A percentile compares a stretch with the other conserved stretches of the same genome.
These are phyloP conservation scores for Phorcus lineatus DNA, from an alignment of 2,888 invertebrate species.

Conservation along the genomic window DNA sequence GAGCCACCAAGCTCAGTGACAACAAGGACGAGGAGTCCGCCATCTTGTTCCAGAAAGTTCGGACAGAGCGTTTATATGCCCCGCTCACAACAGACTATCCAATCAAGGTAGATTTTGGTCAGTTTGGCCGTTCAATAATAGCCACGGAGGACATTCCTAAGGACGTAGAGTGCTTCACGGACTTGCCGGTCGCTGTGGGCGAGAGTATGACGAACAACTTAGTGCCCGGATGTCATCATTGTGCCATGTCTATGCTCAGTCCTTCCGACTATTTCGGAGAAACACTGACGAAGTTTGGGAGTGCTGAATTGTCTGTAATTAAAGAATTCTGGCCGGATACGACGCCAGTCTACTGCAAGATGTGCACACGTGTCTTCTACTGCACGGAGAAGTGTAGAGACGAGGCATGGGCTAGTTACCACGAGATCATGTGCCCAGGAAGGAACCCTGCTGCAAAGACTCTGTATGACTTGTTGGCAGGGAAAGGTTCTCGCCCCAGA, in stretches of 20 bases:
- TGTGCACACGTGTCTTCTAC: constrained; percentile 63
- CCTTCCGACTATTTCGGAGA: constrained; percentile 81
- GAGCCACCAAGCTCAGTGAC: constrained; percentile 55
- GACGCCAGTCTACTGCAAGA: constrained; percentile 48
- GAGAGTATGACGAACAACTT: constrained; percentile 89
- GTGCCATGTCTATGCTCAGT: constrained; percentile 91
- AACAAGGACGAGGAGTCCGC: constrained; percentile 58
- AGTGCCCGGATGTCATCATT: constrained; percentile 89
- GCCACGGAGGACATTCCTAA: constrained; percentile 81
- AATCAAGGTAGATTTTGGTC: constrained; percentile 61
- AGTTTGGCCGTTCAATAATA: constrained; percentile 87
- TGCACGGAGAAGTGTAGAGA: constrained; percentile 82
- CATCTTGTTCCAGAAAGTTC: constrained; percentile 64
- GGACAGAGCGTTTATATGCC: constrained; percentile 63
- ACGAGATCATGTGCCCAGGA: constrained; percentile 83
- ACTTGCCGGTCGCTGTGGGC: constrained; percentile 90
- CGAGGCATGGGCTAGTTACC: constrained; percentile 84
- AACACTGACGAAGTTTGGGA: constrained; percentile 41
- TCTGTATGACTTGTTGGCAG: constrained; percentile 57
- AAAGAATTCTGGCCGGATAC: constrained; percentile 63
- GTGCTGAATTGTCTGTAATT: constrained; percentile 41
- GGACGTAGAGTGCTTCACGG: constrained; percentile 89
- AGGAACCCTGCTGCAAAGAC: constrained; percentile 47
- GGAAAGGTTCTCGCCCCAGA: constrained; percentile 50
- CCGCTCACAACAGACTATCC: constrained; percentile 60